phyloP scores from a whole-genome alignment of 2,113 vertebrate species.

The Halcyon malimbica region DNA sequence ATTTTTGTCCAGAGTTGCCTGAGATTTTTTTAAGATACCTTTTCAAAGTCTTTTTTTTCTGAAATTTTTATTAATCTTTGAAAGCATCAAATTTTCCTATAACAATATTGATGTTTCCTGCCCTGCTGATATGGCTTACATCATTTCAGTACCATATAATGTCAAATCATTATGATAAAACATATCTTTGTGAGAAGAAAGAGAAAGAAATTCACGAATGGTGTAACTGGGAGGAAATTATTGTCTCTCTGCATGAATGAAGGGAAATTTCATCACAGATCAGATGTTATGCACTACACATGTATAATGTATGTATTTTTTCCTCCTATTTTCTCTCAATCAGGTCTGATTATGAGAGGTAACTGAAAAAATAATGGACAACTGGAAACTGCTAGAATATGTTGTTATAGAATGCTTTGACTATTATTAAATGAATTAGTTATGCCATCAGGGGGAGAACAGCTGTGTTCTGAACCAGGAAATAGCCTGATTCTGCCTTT shows the following conservation, averaged over 20 bases:
- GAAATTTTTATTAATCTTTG: neutral
- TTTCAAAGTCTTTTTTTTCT: neutral
- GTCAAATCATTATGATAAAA: neutral
- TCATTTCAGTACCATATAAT: neutral
- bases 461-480: conserved; percentile 25
- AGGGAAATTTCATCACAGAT: neutral
- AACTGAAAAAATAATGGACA: conserved; percentile 6
- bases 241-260: neutral
- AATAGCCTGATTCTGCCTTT: conserved; percentile 15
- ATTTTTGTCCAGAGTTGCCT: neutral
- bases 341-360: neutral
- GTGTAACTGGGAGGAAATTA: neutral
- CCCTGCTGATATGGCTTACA: neutral
- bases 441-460: neutral
- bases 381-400: neutral
- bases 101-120: neutral
- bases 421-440: conserved; percentile 30
- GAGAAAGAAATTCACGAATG: neutral
- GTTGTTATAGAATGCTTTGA: neutral
- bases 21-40: neutral
- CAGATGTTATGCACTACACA: neutral
- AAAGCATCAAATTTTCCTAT: neutral
- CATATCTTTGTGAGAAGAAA: neutral
- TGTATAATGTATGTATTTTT: conserved; percentile 15
- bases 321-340: conserved; percentile 5